Base-by-base conservation (phyloP, 1,140 invertebrate genomes). In the Ostrea edulis region DNA sequence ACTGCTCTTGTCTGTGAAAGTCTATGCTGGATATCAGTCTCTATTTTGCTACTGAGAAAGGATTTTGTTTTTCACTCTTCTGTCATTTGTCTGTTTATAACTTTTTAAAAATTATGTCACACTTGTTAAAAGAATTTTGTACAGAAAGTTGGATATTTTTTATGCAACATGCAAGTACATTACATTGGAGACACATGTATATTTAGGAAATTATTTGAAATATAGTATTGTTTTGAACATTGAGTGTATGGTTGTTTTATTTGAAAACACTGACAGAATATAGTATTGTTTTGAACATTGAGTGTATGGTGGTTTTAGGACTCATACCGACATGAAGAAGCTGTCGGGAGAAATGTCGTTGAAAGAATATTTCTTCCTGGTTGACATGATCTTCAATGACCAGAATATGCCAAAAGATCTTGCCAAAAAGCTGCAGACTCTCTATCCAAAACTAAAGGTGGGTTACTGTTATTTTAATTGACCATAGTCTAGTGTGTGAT, bases 361-460 rank as follows among this genome's bases (percentile, higher is more conserved):
- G 8, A 89, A 91, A 29, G 94, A 95, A 62, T 94, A 94, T 81
- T 95, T 95, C 89, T 88, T 92, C 29, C 87, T 95, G 8, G 89
- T 95, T 11, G 94, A 95, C 90, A 88, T 93, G 44, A 88, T 95
- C 8, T 94, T 93, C 88, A 91, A 82, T 22, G 90, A 87, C 86
- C 85, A 92, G 89, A 87, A 90, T 85, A 84, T 95, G 17, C 91
- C 89, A n/a, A 86, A 85, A 54, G 92, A 93, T 84, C 84, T 93
- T 8, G 91, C 92, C 65, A 94, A 94, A 53, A 91, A 93, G 82
- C 89, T 95, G 8, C 82, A 91, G 22, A 86, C 89, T 82, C 84
- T 95, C 12, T 95, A 95, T 89, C 94, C 94, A n/a, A 93, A 93
- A 81, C 88, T 95, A 11, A 94, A 94, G 94, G 95, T 95, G 86